Conservation (phyloP, 2,113 vertebrate genomes). For the Rhipidura dahli region DNA sequence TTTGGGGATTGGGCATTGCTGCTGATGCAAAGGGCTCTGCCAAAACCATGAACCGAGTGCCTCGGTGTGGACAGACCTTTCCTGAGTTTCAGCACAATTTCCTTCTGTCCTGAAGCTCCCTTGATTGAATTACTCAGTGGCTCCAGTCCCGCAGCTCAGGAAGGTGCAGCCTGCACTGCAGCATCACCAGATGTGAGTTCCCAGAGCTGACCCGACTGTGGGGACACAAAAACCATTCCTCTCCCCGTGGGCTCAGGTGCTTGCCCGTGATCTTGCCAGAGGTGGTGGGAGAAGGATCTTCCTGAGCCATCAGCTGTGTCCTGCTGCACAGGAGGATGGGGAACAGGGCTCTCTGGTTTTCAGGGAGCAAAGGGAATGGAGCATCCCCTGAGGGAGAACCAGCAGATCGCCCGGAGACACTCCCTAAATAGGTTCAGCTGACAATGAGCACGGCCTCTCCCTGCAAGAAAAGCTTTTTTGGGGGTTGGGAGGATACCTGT, state of each 20-base stretch:
- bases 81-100: not conserved
- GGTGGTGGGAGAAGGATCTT: not conserved
- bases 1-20: not conserved
- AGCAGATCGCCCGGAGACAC: not conserved
- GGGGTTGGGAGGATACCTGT: not conserved
- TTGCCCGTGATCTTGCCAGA: not conserved
- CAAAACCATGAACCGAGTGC: not conserved
- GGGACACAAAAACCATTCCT: not conserved
- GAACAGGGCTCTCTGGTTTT: not conserved
- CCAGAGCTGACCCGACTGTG: not conserved
- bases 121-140: not conserved
- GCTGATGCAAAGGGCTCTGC: not conserved
- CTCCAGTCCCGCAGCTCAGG: not conserved
- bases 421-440: not conserved
- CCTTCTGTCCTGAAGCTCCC: not conserved
- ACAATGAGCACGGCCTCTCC: not conserved
- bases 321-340: not conserved
- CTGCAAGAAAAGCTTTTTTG: not conserved
- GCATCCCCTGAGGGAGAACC: not conserved
- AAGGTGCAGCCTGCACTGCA: not conserved
- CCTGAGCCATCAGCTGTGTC: not conserved
- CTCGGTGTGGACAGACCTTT: not conserved
- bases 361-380: not conserved
- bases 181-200: not conserved
- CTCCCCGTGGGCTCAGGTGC: accelerated